A percentile compares a stretch with the other conserved stretches of the same genome.
Conservation (phyloP, 1,140 invertebrate species). For the Procambarus clarkii region DNA sequence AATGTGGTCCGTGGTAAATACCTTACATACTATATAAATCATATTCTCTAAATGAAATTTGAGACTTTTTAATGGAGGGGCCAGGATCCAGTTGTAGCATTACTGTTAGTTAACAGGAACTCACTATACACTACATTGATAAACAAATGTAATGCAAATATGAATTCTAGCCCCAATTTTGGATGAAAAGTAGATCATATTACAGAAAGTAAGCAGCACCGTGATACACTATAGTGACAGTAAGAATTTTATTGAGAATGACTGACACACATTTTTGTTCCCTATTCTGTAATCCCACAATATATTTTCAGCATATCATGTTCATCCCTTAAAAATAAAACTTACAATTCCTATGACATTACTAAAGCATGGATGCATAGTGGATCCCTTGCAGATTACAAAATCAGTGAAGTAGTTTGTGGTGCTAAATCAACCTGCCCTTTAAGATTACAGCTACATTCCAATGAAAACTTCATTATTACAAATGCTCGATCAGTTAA, state of each 20-base stretch:
- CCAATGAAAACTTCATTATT: not conserved
- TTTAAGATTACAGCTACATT: not conserved
- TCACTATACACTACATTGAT: conserved; percentile 24
- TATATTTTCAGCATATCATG: conserved; percentile 49
- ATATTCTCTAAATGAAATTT: conserved; percentile 54
- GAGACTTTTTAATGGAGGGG: conserved; percentile 44
- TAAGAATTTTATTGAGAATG: conserved; percentile 3
- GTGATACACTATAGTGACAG: conserved; percentile 52
- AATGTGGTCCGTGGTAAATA: conserved; percentile 67
- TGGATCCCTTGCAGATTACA: not conserved
- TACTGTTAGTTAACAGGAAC: conserved; percentile 26
- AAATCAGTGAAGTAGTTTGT: not conserved
- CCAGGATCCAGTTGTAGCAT: conserved; percentile 30
- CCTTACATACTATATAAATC: conserved; percentile 61
- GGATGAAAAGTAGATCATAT: conserved; percentile 17
- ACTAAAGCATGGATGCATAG: conserved; percentile 6
- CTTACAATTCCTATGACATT: conserved; percentile 8
- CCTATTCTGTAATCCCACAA: not conserved
- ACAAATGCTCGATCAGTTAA: not conserved
- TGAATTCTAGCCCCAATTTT: conserved; percentile 39
- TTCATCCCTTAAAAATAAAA: conserved; percentile 57
- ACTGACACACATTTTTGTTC: not conserved
- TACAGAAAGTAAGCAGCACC: conserved; percentile 56
- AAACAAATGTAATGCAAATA: conserved; percentile 14
- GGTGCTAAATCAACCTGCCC: not conserved